These are phyloP conservation scores for Narcine bancroftii DNA, from an alignment of 2,113 vertebrate species.

Conservation along the genomic window DNA sequence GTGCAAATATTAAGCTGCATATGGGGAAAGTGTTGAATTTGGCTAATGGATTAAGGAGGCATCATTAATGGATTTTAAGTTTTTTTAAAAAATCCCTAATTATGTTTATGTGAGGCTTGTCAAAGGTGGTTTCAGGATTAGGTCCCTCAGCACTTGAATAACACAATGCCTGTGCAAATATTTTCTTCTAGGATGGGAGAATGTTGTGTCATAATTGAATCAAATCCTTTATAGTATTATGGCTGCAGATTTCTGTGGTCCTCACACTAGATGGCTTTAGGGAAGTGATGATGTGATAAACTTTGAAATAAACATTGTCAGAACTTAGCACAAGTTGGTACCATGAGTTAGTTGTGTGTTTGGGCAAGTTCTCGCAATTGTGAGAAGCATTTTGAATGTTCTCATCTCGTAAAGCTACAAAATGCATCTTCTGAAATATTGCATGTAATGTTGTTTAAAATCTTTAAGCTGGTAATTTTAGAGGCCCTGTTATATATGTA, in stretches of 20 bases:
- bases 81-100: no score
- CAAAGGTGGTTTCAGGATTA: neutral
- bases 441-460: neutral
- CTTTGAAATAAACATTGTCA: constrained; percentile 13
- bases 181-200: neutral
- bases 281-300: neutral
- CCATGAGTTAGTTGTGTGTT: neutral
- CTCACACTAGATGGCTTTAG: neutral
- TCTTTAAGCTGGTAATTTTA: neutral
- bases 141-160: no score
- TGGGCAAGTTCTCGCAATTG: neutral
- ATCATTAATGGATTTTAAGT: neutral
- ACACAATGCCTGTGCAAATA: neutral
- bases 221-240: neutral
- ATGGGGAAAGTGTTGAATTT: neutral
- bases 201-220: neutral
- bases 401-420: neutral
- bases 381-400: neutral
- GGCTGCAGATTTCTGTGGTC: neutral
- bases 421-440: neutral
- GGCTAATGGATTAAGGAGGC: neutral
- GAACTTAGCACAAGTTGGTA: neutral
- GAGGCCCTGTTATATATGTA: neutral
- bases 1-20: neutral
- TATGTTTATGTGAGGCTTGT: neutral